Conservation (phyloP, 2,888 invertebrate genomes). For the Epinotia brunnichana region DNA sequence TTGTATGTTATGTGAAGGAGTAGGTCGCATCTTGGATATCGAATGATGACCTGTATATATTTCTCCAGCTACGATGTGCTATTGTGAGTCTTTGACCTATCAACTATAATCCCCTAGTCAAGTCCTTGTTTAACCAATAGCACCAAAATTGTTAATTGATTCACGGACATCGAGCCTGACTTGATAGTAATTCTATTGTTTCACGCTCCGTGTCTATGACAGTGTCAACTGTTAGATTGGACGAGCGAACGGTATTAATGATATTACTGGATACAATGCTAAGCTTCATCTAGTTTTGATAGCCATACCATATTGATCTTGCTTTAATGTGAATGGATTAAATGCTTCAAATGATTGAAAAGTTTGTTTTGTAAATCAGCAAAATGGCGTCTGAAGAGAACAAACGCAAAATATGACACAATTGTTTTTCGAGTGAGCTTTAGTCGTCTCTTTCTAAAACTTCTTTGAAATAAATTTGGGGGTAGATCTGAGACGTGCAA, state of each 20-base stretch:
- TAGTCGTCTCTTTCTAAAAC: too few relatives aligned
- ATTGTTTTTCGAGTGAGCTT: too few relatives aligned
- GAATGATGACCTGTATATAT: too few relatives aligned
- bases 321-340: not conserved
- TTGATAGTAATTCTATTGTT: slow-evolving; percentile 19
- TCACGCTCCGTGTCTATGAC: not conserved
- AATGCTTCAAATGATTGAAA: not conserved
- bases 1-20: too few relatives aligned
- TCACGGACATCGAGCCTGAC: not conserved
- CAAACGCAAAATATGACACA: too few relatives aligned
- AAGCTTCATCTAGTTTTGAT: not conserved
- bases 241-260: slow-evolving; percentile 2
- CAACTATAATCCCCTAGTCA: not conserved
- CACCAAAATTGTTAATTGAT: slow-evolving; percentile 5
- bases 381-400: too few relatives aligned
- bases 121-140: slow-evolving; percentile 2
- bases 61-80: too few relatives aligned
- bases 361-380: too few relatives aligned
- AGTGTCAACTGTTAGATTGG: slow-evolving; percentile 7
- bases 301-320: not conserved
- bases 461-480: too few relatives aligned
- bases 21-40: too few relatives aligned
- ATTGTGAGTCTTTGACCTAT: not conserved
- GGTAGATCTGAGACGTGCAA: too few relatives aligned
- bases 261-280: not conserved